phyloP scores from a whole-genome alignment of 2,888 invertebrate genomes.

The Germaria angustata region DNA sequence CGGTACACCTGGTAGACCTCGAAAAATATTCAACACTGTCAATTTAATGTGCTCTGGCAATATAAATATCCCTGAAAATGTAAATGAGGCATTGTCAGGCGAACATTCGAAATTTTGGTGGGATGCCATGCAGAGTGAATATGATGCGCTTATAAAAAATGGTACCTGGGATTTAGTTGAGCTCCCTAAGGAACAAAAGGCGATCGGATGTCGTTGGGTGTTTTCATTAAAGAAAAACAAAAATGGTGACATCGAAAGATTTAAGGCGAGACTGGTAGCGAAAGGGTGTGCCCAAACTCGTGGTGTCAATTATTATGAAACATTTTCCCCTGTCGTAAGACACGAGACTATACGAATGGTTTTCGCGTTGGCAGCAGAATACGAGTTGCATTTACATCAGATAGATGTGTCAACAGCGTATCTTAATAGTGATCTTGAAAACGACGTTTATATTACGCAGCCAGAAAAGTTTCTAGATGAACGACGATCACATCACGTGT shows the following conservation, averaged over 20 bases:
- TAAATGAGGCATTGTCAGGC: background rate
- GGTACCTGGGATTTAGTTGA: background rate
- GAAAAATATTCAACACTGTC: background rate
- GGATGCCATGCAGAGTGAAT: slow-evolving; percentile 7
- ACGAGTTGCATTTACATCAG: background rate
- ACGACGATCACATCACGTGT: slow-evolving; percentile 42
- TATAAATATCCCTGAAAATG: background rate
- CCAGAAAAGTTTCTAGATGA: slow-evolving; percentile 51
- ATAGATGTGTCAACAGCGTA: background rate
- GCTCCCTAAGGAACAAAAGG: background rate
- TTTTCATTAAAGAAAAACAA: background rate
- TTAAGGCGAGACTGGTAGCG: background rate
- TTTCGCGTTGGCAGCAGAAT: background rate
- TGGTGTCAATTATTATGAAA: background rate
- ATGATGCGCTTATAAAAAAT: slow-evolving; percentile 12
- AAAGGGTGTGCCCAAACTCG: background rate
- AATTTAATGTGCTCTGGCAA: background rate
- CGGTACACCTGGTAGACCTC: background rate
- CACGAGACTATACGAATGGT: background rate
- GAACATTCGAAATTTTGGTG: background rate
- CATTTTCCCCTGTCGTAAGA: background rate
- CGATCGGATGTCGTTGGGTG: background rate
- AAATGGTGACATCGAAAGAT: background rate
- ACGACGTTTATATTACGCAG: background rate
- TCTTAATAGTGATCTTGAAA: background rate